These are phyloP conservation scores for Sarotherodon lohbergeri DNA, from an alignment of 2,113 vertebrate genomes.

Conservation along the genomic window DNA sequence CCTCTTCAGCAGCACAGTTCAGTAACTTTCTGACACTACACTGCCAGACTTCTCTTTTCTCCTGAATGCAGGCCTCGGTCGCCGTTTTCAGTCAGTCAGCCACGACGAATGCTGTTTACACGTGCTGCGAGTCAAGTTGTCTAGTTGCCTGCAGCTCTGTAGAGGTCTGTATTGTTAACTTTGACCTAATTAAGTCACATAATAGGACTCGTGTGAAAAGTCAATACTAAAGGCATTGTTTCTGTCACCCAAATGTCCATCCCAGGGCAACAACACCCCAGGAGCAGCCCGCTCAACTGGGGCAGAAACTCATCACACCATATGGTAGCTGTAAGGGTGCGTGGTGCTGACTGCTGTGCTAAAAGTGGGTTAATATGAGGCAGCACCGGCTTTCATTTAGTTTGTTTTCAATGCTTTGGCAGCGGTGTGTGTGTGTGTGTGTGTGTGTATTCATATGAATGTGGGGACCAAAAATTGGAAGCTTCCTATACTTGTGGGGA, in stretches of 20 bases:
- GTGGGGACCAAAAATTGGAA: not conserved
- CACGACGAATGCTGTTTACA: conserved; percentile 20
- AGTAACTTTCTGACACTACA: not conserved
- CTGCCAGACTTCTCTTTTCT: conserved; percentile 1
- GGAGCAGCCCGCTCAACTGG: conserved; percentile 37
- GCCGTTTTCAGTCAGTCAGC: not conserved
- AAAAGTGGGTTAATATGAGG: not conserved
- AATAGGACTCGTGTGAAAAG: conserved; percentile 46
- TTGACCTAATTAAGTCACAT: conserved; percentile 46
- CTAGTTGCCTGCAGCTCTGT: not conserved
- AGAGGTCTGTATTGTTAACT: conserved; percentile 18
- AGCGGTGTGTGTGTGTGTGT: not conserved
- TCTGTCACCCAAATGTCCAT: not conserved
- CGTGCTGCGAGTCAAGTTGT: not conserved
- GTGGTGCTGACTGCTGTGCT: not conserved
- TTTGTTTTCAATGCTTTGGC: conserved; percentile 1
- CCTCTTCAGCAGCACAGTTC: not conserved
- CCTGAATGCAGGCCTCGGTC: not conserved
- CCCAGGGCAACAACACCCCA: conserved; percentile 1
- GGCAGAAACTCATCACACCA: conserved; percentile 51
- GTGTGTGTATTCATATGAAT: not conserved
- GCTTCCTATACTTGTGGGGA: not conserved
- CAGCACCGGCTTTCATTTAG: not conserved
- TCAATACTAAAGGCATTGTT: conserved; percentile 46
- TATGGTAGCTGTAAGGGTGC: conserved; percentile 21